These are phyloP conservation scores for Phalanger gymnotis DNA, from an alignment of 2,797 vertebrate species.

Conservation along the genomic window DNA sequence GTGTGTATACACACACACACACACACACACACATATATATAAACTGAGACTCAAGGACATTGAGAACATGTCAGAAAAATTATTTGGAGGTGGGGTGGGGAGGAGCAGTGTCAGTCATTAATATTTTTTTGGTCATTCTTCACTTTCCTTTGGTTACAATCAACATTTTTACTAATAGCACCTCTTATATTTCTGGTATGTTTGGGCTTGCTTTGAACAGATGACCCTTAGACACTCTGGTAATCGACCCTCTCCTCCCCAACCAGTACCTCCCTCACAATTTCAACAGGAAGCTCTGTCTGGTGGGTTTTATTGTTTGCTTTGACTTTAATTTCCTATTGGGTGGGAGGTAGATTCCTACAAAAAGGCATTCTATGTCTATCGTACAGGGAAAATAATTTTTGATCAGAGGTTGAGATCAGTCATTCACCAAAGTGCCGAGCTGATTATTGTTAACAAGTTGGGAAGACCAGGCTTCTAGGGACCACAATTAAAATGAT, in stretches of 20 bases:
- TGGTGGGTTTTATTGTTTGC: constrained; percentile 59
- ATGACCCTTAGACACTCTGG: background rate
- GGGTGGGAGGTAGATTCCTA: background rate
- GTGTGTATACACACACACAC: no score
- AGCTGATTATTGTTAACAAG: background rate
- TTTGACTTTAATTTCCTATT: constrained; percentile 52
- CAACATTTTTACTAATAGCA: background rate
- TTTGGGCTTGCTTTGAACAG: background rate
- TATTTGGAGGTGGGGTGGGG: background rate
- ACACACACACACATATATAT: no score
- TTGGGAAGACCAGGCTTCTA: background rate
- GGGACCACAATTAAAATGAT: background rate
- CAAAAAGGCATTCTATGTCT: constrained; percentile 6
- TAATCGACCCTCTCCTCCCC: no score
- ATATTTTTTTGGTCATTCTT: background rate
- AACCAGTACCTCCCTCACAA: background rate
- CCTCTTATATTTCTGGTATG: background rate
- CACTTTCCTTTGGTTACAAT: background rate
- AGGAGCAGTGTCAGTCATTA: no score
- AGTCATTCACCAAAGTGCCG: background rate
- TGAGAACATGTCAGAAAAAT: background rate
- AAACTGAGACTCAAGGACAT: background rate
- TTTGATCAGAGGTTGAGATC: background rate
- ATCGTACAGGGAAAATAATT: constrained; percentile 44
- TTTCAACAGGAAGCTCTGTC: constrained; percentile 43